Percentiles rank a stretch among this genome's conserved stretches.
Evolutionary conservation across 2,113 vertebrate species (phyloP).

Genomic region (Scartelaos histophorus): DNA sequence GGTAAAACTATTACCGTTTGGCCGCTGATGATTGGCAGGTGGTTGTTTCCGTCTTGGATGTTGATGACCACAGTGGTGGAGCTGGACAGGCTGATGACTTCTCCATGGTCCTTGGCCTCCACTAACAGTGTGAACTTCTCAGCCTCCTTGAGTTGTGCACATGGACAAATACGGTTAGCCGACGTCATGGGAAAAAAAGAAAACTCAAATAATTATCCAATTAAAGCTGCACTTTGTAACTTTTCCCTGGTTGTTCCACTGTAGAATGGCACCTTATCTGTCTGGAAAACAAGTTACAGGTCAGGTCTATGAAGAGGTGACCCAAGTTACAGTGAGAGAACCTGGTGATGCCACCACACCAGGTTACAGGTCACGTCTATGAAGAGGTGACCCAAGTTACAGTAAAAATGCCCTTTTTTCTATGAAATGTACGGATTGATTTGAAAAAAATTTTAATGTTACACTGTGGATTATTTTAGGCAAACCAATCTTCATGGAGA

Average conservation of each 20-base stretch:
- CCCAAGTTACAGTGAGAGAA: no score
- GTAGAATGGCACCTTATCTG: no score
- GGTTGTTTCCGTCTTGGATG: conserved; percentile 56
- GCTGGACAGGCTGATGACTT: conserved; percentile 57
- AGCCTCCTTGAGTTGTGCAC: conserved; percentile 36
- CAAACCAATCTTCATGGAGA: background rate
- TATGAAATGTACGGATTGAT: no score
- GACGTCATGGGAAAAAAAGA: background rate
- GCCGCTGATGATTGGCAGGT: conserved; percentile 47
- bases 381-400: no score
- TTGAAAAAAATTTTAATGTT: background rate
- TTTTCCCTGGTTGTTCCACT: background rate
- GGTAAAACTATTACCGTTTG: conserved; percentile 54
- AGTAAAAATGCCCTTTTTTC: no score
- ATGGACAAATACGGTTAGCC: background rate
- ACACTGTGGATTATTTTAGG: no score
- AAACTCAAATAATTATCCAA: background rate
- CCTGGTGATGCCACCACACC: no score
- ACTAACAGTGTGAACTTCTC: conserved; percentile 39
- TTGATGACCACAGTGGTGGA: conserved; percentile 54
- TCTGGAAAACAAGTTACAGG: no score
- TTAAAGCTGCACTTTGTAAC: background rate
- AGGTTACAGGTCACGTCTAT: no score
- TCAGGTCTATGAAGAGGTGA: no score
- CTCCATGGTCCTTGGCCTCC: conserved; percentile 60